Conservation (phyloP, 2,113 vertebrate species). For the Trinectes maculatus region DNA sequence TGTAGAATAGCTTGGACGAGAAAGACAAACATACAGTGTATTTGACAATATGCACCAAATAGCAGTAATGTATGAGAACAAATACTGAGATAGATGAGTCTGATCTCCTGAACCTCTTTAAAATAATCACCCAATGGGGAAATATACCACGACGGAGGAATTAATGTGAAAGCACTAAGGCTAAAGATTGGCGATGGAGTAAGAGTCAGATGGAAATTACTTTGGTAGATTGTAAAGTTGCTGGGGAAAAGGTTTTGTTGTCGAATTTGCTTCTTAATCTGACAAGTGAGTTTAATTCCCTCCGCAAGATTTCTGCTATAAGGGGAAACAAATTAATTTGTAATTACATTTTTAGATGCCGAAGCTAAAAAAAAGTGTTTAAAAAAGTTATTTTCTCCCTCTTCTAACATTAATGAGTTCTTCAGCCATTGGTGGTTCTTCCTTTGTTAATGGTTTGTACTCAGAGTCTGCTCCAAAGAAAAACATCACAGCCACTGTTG, state of each 20-base stretch:
- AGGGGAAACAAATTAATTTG: conserved; percentile 16
- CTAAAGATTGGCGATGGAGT: conserved; percentile 7
- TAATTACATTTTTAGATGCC: conserved; percentile 16
- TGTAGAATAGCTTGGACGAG: not conserved
- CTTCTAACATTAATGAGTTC: not conserved
- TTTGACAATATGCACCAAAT: not conserved
- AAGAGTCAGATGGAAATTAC: conserved; percentile 29
- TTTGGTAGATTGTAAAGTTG: conserved; percentile 7
- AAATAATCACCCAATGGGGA: not conserved
- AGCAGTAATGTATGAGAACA: not conserved
- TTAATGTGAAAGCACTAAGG: conserved; percentile 11
- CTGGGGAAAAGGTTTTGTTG: conserved; percentile 12
- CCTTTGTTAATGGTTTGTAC: not conserved
- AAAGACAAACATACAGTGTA: not conserved
- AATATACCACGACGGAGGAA: conserved; percentile 6
- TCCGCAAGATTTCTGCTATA: conserved; percentile 2
- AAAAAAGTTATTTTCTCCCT: not conserved
- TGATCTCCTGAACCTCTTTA: conserved; percentile 4
- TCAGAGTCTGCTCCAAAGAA: not conserved
- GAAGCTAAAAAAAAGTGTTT: not conserved
- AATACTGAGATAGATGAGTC: not conserved
- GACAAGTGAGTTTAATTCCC: conserved; percentile 32
- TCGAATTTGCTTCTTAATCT: conserved; percentile 22
- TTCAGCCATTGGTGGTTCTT: not conserved
- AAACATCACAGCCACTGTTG: not conserved